phyloP scores from a whole-genome alignment of 2,797 vertebrate genomes.

The Harpagifer antarcticus region DNA sequence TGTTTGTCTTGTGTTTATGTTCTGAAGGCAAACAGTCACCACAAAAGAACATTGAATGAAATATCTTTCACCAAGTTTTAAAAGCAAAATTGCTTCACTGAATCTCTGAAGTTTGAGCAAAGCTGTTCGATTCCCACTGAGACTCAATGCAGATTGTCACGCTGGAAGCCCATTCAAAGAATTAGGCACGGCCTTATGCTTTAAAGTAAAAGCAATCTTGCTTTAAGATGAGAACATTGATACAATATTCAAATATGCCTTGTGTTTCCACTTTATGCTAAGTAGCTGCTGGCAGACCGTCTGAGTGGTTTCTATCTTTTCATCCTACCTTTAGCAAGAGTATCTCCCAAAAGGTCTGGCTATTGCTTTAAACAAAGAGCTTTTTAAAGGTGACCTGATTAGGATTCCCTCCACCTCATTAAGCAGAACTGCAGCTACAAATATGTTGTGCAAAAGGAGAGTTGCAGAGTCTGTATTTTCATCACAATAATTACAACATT shows the following conservation, averaged over 20 bases:
- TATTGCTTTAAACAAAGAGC: constrained; percentile 4
- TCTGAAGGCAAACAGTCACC: background rate
- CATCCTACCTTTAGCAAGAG: background rate
- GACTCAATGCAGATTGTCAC: background rate
- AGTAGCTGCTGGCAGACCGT: background rate
- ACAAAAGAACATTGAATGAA: constrained; percentile 3
- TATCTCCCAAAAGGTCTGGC: background rate
- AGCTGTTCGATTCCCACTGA: background rate
- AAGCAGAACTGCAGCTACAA: constrained; percentile 2
- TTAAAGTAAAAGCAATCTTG: background rate
- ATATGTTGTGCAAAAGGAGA: background rate
- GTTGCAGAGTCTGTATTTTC: background rate
- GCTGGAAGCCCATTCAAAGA: background rate
- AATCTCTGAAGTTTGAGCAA: background rate
- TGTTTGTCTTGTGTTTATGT: constrained; percentile 4
- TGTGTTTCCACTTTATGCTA: background rate
- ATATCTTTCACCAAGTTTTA: background rate
- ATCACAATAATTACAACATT: too few relatives aligned
- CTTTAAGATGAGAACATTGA: background rate
- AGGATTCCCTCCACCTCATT: constrained; percentile 10
- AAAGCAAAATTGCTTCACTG: background rate
- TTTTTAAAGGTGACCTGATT: constrained; percentile 10
- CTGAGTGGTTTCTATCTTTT: background rate
- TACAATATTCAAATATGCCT: background rate
- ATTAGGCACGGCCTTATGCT: background rate